Conservation (phyloP, 2,888 invertebrate genomes). For the Julus scandinavius region DNA sequence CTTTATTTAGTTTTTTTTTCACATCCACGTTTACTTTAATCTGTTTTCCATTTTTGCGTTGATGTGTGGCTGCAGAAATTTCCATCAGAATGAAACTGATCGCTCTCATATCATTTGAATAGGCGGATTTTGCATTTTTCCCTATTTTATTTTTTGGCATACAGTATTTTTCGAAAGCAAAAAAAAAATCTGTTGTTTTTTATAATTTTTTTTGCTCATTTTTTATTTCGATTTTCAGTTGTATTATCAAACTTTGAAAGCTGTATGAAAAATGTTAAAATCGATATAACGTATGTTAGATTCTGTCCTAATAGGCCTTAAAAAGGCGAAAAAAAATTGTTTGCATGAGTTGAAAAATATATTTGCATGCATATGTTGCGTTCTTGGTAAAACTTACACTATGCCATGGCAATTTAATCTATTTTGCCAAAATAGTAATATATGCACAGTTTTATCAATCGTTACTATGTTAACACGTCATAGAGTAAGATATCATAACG, state of each 20-base stretch:
- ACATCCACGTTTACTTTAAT: background rate
- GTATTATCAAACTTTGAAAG: constrained; percentile 21
- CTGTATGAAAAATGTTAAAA: constrained; percentile 27
- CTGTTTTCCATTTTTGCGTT: constrained; percentile 21
- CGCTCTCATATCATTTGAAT: background rate
- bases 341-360: background rate
- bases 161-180: background rate
- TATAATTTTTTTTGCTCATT: too few relatives aligned
- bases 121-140: background rate
- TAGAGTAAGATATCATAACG: background rate
- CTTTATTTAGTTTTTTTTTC: constrained; percentile 33
- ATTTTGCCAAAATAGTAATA: background rate
- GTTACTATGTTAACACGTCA: background rate
- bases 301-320: constrained; percentile 14
- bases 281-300: constrained; percentile 33
- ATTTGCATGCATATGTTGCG: background rate
- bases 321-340: background rate
- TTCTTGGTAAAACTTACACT: background rate
- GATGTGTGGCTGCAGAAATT: background rate
- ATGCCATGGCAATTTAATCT: background rate
- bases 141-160: constrained; percentile 1
- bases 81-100: constrained; percentile 7
- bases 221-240: background rate
- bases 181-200: background rate
- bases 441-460: background rate